A percentile compares a stretch with the other conserved stretches of the same genome.
Conservation (phyloP, 2,888 invertebrate species). For the Idaea biselata region DNA sequence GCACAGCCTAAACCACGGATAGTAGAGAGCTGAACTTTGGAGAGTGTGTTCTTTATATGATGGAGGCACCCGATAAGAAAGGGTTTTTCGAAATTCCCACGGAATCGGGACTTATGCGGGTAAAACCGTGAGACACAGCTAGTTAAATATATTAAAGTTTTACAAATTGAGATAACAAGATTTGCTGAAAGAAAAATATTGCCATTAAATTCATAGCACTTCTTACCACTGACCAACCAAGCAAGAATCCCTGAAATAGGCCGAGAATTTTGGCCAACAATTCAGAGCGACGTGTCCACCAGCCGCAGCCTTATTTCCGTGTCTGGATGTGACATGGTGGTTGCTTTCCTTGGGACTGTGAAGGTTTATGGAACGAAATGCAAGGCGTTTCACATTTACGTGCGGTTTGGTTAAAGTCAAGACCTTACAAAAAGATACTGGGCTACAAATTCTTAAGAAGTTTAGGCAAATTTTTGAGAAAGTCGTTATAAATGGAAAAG, state of each 20-base stretch:
- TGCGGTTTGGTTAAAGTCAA: background rate
- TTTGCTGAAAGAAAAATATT: background rate
- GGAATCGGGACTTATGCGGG: no score
- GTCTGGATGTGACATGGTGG: background rate
- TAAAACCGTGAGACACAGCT: no score
- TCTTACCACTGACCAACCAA: background rate
- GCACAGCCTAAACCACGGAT: no score
- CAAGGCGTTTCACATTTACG: background rate
- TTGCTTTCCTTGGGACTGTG: background rate
- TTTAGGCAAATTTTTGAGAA: background rate
- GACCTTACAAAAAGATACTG: background rate
- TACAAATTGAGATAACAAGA: no score
- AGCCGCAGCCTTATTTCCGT: background rate
- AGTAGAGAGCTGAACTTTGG: no score
- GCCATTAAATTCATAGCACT: background rate
- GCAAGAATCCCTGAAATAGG: background rate
- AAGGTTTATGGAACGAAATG: background rate
- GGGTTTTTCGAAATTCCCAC: no score
- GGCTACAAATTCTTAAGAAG: background rate
- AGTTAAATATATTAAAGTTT: no score
- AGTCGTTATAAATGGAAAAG: background rate
- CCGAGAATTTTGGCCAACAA: background rate
- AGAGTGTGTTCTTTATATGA: no score
- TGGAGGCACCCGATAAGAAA: no score
- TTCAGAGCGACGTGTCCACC: conserved; percentile 1